These are phyloP conservation scores for Euura saliciscinereae DNA, from an alignment of 1,140 invertebrate species.

Conservation along the genomic window DNA sequence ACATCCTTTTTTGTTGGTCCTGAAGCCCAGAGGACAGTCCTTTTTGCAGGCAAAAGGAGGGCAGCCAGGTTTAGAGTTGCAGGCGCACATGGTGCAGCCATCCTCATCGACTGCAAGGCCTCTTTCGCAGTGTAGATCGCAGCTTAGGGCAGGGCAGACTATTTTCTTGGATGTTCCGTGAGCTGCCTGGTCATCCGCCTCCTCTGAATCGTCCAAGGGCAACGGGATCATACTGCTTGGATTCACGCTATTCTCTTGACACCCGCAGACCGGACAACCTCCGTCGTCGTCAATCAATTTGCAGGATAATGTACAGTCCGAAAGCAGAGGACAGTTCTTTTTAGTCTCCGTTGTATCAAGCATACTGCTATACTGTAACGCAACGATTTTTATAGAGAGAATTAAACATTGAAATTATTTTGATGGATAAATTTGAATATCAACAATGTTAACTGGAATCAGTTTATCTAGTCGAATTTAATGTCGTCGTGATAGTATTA, in stretches of 20 bases:
- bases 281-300: conserved; percentile 38
- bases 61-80: conserved; percentile 39
- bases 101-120: conserved; percentile 49
- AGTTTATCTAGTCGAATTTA: too few species aligned
- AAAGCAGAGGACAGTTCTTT: conserved; percentile 38
- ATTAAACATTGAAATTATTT: too few species aligned
- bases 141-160: conserved; percentile 46
- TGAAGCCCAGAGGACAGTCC: conserved; percentile 49
- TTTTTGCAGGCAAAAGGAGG: conserved; percentile 42
- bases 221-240: too few species aligned
- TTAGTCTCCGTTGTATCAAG: conserved; percentile 4
- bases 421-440: too few species aligned
- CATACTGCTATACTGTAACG: too few species aligned
- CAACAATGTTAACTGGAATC: too few species aligned
- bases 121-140: conserved; percentile 46
- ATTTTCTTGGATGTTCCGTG: conserved; percentile 17
- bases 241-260: conserved; percentile 20
- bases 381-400: too few species aligned
- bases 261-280: conserved; percentile 43
- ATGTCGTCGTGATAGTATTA: too few species aligned
- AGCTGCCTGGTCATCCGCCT: conserved; percentile 16
- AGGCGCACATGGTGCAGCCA: conserved; percentile 49
- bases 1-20: conserved; percentile 46
- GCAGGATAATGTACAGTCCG: conserved; percentile 41
- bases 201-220: conserved; percentile 21